A percentile compares a stretch with the other conserved stretches of the same genome.
phyloP scores from a whole-genome alignment of 2,113 vertebrate species.

The Podilymbus podiceps region DNA sequence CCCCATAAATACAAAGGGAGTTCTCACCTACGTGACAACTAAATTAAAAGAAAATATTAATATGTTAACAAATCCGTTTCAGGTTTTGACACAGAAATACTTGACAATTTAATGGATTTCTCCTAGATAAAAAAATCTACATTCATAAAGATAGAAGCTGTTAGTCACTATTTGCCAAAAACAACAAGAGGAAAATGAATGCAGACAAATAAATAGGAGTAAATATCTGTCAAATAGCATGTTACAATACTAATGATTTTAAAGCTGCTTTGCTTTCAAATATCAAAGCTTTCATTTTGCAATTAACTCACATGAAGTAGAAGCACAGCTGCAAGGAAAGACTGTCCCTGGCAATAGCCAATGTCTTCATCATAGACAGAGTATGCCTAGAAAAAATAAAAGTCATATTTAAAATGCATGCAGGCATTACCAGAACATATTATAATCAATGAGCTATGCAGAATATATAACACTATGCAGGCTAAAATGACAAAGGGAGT shows the following conservation, averaged over 20 bases:
- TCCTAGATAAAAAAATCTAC: background rate
- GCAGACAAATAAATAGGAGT: background rate
- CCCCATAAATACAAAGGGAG: background rate
- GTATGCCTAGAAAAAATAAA: constrained; percentile 82
- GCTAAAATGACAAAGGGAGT: background rate
- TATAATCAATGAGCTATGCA: background rate
- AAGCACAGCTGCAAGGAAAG: constrained; percentile 94
- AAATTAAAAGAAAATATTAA: background rate
- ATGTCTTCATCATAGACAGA: constrained; percentile 98
- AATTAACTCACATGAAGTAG: constrained; percentile 92
- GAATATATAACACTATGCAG: background rate
- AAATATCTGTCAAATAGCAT: constrained; percentile 2
- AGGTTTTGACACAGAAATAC: background rate
- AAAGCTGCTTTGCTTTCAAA: background rate
- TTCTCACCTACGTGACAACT: background rate
- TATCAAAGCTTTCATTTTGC: background rate
- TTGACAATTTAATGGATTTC: background rate
- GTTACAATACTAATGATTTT: background rate
- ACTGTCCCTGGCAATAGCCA: constrained; percentile 98
- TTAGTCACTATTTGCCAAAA: background rate
- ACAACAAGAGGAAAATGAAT: constrained; percentile 23
- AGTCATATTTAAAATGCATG: background rate
- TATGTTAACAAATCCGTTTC: background rate
- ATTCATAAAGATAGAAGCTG: background rate
- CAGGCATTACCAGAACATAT: background rate